Evolutionary conservation across 1,140 invertebrate genomes (phyloP), one percentile per base, ranked within the genome.

Genomic region (Brachionus rubens): DNA sequence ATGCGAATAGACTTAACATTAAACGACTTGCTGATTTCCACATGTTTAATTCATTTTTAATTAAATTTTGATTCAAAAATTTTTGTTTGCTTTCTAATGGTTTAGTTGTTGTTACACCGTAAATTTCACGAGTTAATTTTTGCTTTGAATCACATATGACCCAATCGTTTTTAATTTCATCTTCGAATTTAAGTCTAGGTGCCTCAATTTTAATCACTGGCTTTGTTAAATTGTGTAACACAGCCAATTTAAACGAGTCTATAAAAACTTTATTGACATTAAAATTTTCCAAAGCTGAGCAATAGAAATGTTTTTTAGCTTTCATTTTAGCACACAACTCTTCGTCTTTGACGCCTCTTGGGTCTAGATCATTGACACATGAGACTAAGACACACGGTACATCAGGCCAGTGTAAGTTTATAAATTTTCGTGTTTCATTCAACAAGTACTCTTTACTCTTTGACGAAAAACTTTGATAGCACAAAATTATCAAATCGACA

Each of bases 401-500:
- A 46, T 65, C 43, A 12, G 59, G 59, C 59, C 59, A 65, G 9
- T 65, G 4, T 3, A 36, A 65, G 14, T 46, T 65, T 6, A 65
- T 24, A 43, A 12, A 43, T 24, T 19, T 21, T 16, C 19, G 1
- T 6, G 12, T 19, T 1, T 65, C 30, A 1, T 24, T 65, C 5
- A 43, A 24, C n/a, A 65, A 24, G 43, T 24, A 26, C 21, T 19
- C 40, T 24, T 65, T 41, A 7, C 36, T 43, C 5, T 43, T 21
- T 24, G 21, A 9, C 0, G 40, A 43, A 41, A 41, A 21, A 0
- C 7, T 3, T 14, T 41, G 12, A 36, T 65, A 43, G 36, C 59
- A 65, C n/a, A 65, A 65, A 43, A 65, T 65, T 10, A 65, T 24
- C 19, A 65, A 36, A 28, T 65, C 59, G 3, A 65, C 24, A 43